These are phyloP conservation scores for Patella depressa DNA, from an alignment of 2,888 invertebrate genomes.

Conservation along the genomic window DNA sequence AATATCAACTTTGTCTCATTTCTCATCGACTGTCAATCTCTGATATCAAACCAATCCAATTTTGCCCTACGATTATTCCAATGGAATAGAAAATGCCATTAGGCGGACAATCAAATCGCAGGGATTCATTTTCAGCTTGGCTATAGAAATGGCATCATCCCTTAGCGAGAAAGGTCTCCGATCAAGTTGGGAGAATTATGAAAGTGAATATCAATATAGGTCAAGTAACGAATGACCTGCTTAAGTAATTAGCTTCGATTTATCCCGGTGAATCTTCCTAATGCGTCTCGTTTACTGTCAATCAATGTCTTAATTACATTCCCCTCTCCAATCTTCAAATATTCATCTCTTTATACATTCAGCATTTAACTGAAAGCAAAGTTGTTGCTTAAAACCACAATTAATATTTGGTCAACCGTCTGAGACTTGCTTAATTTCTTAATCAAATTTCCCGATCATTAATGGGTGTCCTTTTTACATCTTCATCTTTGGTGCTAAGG, in stretches of 20 bases:
- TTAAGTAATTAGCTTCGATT: conserved; percentile 12
- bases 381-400: not conserved
- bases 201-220: conserved; percentile 10
- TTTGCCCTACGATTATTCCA: conserved; percentile 7
- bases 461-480: not conserved
- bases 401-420: not conserved
- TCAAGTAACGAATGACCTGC: conserved; percentile 7
- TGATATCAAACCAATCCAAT: conserved; percentile 10
- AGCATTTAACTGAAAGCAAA: not conserved
- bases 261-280: not conserved
- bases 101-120: conserved; percentile 1
- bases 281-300: conserved; percentile 3
- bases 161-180: not conserved
- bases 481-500: not conserved
- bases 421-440: not conserved
- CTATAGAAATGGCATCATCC: not conserved
- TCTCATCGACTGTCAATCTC: conserved; percentile 6
- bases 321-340: conserved; percentile 3
- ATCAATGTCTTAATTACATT: conserved; percentile 10
- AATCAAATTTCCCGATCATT: conserved; percentile 2
- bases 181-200: not conserved
- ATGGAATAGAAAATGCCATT: conserved; percentile 5
- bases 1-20: conserved; percentile 7
- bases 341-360: conserved; percentile 7
- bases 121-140: not conserved